Percentiles rank a stretch among this genome's conserved stretches.
Conservation (phyloP, 2,888 invertebrate genomes). For the Vesta saturnalis region DNA sequence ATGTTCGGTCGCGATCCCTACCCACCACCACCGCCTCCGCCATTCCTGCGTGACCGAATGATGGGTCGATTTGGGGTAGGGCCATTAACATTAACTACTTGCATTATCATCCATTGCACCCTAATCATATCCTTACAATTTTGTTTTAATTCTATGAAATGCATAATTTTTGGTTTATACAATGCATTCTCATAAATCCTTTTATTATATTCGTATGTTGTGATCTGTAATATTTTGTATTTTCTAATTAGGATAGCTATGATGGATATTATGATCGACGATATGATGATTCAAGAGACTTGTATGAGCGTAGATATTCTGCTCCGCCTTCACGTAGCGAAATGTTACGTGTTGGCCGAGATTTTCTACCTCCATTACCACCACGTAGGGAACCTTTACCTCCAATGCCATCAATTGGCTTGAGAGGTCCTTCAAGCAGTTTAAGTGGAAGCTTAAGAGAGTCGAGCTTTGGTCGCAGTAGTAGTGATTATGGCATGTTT, state of each 20-base stretch:
- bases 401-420: conserved; percentile 69
- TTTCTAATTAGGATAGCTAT: conserved; percentile 68
- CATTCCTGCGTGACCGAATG: conserved; percentile 90
- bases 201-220: no score
- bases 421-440: conserved; percentile 68
- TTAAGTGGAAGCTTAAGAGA: conserved; percentile 73
- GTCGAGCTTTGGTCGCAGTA: conserved; percentile 68
- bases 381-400: conserved; percentile 81
- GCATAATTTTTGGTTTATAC: no score
- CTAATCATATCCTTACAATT: not conserved
- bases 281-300: conserved; percentile 81
- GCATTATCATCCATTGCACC: conserved; percentile 19
- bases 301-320: conserved; percentile 84
- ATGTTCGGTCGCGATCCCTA: conserved; percentile 90
- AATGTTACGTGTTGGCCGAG: conserved; percentile 63
- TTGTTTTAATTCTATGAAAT: no score
- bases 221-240: not conserved
- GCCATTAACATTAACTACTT: conserved; percentile 50
- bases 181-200: no score
- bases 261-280: conserved; percentile 86
- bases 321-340: conserved; percentile 65
- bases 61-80: conserved; percentile 90
- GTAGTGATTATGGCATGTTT: conserved; percentile 80
- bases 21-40: conserved; percentile 90
- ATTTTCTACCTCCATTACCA: conserved; percentile 76